Conservation (phyloP, 2,888 invertebrate genomes). For the Petrophora chlorosata region DNA sequence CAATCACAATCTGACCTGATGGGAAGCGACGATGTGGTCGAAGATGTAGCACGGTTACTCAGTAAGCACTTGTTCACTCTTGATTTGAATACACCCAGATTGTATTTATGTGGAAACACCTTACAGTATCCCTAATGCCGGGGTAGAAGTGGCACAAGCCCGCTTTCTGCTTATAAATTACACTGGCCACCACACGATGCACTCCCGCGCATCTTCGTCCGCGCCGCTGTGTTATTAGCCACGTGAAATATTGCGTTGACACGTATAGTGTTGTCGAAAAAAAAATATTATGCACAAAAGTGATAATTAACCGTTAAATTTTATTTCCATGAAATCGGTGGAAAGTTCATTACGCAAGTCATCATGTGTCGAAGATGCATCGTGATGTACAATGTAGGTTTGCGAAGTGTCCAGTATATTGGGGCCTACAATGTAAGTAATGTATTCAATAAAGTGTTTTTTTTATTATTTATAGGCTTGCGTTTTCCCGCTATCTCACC, state of each 20-base stretch:
- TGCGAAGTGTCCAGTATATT: too few species aligned
- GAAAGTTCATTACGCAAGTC: slow-evolving; percentile 54
- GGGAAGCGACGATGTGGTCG: too few species aligned
- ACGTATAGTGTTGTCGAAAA: slow-evolving; percentile 63
- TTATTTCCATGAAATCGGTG: slow-evolving; percentile 65
- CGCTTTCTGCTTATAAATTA: slow-evolving; percentile 36
- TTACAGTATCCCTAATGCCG: neutral
- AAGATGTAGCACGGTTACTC: too few species aligned
- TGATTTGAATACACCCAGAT: too few species aligned
- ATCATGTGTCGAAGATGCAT: slow-evolving; percentile 6
- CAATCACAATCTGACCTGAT: too few species aligned
- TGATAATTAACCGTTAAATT: slow-evolving; percentile 78
- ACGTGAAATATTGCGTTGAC: slow-evolving; percentile 77
- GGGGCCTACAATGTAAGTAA: too few species aligned
- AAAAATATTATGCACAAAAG: slow-evolving; percentile 62
- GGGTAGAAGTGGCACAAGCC: neutral
- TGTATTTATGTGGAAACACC: too few species aligned
- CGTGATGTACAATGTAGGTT: neutral
- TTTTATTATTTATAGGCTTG: too few species aligned
- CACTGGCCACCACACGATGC: slow-evolving; percentile 40
- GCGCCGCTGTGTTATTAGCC: slow-evolving; percentile 71
- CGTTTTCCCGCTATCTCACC: too few species aligned
- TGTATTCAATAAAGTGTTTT: too few species aligned
- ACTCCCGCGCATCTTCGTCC: slow-evolving; percentile 65
- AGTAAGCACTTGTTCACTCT: too few species aligned